phyloP scores from a whole-genome alignment of 2,113 vertebrate species.

The Siphamia tubifer region DNA sequence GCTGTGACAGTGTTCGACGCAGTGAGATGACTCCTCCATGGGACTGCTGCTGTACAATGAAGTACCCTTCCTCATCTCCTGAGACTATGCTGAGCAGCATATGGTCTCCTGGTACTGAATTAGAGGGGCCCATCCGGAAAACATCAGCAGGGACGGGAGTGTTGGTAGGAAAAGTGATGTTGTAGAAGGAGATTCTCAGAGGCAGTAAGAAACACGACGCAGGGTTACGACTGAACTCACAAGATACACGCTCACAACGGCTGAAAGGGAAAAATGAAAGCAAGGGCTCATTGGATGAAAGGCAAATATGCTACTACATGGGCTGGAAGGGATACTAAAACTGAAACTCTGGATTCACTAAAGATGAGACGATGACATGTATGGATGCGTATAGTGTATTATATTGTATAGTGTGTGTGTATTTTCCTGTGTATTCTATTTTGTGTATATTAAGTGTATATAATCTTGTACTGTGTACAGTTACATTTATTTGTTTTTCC shows the following conservation, averaged over 20 bases:
- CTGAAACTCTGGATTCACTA: background rate
- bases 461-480: too few species aligned
- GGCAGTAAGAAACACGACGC: slow-evolving; percentile 51
- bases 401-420: too few species aligned
- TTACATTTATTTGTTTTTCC: too few species aligned
- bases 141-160: slow-evolving; percentile 26
- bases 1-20: background rate
- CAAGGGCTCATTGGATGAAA: background rate
- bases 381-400: too few species aligned
- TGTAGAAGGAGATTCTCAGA: slow-evolving; percentile 64
- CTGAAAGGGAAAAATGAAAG: slow-evolving; percentile 63
- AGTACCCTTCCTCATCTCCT: slow-evolving; percentile 48
- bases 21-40: slow-evolving; percentile 53
- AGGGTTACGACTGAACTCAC: slow-evolving; percentile 60
- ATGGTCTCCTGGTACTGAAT: slow-evolving; percentile 31
- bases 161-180: slow-evolving; percentile 52
- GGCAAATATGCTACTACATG: background rate
- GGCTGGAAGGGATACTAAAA: background rate
- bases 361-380: too few species aligned
- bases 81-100: slow-evolving; percentile 34
- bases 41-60: slow-evolving; percentile 14
- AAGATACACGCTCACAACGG: slow-evolving; percentile 86
- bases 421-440: too few species aligned
- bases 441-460: too few species aligned
- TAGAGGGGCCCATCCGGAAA: slow-evolving; percentile 59